phyloP scores from a whole-genome alignment of 2,113 vertebrate species.

The Chlorocebus sabaeus region DNA sequence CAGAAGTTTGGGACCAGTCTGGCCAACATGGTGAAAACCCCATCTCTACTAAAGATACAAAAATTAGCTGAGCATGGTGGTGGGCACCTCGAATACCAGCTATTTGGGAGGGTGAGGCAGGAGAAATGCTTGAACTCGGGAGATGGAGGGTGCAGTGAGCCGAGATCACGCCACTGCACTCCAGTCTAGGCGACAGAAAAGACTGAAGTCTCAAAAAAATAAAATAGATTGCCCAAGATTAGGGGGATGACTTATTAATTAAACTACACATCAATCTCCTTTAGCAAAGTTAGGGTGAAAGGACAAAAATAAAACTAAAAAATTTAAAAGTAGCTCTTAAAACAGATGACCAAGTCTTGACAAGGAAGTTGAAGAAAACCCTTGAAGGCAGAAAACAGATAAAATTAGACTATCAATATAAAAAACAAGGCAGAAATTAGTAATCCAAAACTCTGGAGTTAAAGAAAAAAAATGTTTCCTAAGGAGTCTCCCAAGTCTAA shows the following conservation, averaged over 20 bases:
- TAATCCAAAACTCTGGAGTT: background rate
- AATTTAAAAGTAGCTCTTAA: background rate
- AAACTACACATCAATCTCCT: background rate
- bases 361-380: conserved; percentile 11
- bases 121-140: too few species aligned
- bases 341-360: background rate
- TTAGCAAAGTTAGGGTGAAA: background rate
- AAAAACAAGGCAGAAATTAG: background rate
- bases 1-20: too few species aligned
- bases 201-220: too few species aligned
- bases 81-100: too few species aligned
- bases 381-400: background rate
- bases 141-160: too few species aligned
- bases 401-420: background rate
- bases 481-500: background rate
- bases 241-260: background rate
- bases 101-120: too few species aligned
- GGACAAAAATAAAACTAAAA: background rate
- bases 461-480: background rate
- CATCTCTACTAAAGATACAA: too few species aligned
- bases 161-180: too few species aligned
- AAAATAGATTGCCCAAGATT: background rate
- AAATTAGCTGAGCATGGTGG: too few species aligned
- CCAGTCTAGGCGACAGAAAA: too few species aligned
- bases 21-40: too few species aligned